These are phyloP conservation scores for Ips nitidus DNA, from an alignment of 1,140 invertebrate genomes.

Conservation along the genomic window DNA sequence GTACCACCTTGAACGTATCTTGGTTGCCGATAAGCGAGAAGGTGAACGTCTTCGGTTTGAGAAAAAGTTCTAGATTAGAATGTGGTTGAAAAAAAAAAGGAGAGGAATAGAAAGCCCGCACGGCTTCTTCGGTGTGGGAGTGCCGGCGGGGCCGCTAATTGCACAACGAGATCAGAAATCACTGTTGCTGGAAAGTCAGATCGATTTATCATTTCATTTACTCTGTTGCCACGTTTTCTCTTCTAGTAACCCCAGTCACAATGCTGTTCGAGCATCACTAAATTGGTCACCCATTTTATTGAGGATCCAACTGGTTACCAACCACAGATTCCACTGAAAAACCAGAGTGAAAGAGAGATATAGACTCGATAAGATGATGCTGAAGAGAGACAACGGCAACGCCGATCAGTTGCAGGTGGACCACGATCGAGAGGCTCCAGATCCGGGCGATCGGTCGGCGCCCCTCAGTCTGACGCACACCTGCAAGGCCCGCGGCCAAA, in stretches of 20 bases:
- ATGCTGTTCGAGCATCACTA: background rate
- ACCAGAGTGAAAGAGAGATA: background rate
- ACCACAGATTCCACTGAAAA: conserved; percentile 1
- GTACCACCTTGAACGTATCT: too few relatives aligned
- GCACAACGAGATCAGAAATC: conserved; percentile 36
- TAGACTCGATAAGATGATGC: background rate
- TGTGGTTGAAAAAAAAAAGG: conserved; percentile 5
- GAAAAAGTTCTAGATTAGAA: too few relatives aligned
- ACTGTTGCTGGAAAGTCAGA: conserved; percentile 22
- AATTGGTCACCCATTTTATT: background rate
- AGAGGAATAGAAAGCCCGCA: conserved; percentile 26
- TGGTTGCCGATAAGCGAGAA: too few relatives aligned
- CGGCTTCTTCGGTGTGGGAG: conserved; percentile 23
- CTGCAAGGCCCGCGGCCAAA: conserved; percentile 38
- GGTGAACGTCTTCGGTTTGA: too few relatives aligned
- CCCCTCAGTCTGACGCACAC: conserved; percentile 37
- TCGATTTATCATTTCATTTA: conserved; percentile 16
- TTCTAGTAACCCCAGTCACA: background rate
- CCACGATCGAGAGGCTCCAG: conserved; percentile 21
- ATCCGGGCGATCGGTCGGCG: conserved; percentile 31
- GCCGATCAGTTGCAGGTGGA: conserved; percentile 17
- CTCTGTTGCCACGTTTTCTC: conserved; percentile 14
- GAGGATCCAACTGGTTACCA: background rate
- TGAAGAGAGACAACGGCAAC: conserved; percentile 6
- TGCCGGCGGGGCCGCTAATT: conserved; percentile 25